These are phyloP conservation scores for Sphyrna mokarran DNA, from an alignment of 2,113 vertebrate genomes.

Conservation along the genomic window DNA sequence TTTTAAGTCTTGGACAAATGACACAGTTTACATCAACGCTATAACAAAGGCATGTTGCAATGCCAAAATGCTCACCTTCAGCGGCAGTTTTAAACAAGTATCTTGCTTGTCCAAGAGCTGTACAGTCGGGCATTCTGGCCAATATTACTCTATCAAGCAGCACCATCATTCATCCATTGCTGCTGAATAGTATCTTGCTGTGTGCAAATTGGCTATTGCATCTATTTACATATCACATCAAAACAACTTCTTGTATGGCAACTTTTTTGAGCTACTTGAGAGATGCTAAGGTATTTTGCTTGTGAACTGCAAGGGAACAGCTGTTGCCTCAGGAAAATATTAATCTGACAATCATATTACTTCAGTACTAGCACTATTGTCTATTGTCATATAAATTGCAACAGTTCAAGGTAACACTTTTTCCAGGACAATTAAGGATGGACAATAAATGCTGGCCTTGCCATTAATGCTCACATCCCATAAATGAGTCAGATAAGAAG, in stretches of 20 bases:
- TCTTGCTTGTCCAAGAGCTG: neutral
- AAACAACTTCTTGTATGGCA: neutral
- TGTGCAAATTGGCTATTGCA: neutral
- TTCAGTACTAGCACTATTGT: neutral
- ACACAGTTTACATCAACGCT: neutral
- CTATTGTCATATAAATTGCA: neutral
- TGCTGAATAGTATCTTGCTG: neutral
- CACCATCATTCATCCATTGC: neutral
- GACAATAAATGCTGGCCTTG: neutral
- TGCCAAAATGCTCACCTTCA: neutral
- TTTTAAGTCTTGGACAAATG: neutral
- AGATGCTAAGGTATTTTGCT: neutral
- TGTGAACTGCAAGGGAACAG: neutral
- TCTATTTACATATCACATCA: neutral
- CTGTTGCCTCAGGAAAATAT: neutral
- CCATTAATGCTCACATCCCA: neutral
- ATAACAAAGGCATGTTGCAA: neutral
- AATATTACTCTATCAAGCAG: neutral
- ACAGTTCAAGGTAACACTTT: neutral
- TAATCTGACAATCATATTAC: neutral
- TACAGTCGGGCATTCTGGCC: neutral
- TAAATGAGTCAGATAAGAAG: neutral
- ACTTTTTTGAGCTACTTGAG: neutral
- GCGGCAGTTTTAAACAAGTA: neutral
- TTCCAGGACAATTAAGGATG: neutral